Percentiles rank a stretch among this genome's conserved stretches.
phyloP scores from a whole-genome alignment of 2,888 invertebrate species.

The Osmoderma eremita region DNA sequence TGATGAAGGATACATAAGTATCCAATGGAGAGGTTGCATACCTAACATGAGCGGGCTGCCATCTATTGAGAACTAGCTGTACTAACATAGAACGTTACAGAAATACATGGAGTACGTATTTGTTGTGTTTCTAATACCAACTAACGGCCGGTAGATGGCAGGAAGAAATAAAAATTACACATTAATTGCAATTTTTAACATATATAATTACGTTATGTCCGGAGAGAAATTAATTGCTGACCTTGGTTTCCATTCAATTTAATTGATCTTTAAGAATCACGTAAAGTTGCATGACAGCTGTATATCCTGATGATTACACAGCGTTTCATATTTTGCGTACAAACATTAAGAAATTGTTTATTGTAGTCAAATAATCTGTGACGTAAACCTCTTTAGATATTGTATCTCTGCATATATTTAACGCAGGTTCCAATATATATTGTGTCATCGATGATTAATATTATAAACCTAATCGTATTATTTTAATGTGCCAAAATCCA shows the following conservation, averaged over 20 bases:
- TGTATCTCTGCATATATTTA: slow-evolving; percentile 3
- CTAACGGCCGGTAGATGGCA: no score
- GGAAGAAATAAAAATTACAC: no score
- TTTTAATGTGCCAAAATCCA: background rate
- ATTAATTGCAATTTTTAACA: slow-evolving; percentile 15
- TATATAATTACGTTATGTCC: slow-evolving; percentile 10
- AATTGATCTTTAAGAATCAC: slow-evolving; percentile 18
- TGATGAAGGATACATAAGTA: no score
- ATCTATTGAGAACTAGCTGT: no score
- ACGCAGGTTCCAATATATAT: background rate
- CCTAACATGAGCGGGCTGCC: no score
- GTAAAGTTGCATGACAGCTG: slow-evolving; percentile 11
- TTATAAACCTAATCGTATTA: background rate
- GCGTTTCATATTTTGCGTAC: background rate
- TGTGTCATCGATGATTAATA: background rate
- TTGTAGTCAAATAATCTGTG: slow-evolving; percentile 26
- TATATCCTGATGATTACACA: background rate
- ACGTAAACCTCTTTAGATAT: slow-evolving; percentile 2
- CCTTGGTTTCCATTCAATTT: slow-evolving; percentile 27
- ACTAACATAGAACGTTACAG: no score
- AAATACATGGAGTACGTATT: no score
- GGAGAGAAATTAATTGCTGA: slow-evolving; percentile 20
- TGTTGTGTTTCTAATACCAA: no score
- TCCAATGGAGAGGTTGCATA: no score
- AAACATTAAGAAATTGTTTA: slow-evolving; percentile 6